A percentile compares a stretch with the other conserved stretches of the same genome.
phyloP scores from a whole-genome alignment of 2,113 vertebrate species.

The Eulemur rufifrons region DNA sequence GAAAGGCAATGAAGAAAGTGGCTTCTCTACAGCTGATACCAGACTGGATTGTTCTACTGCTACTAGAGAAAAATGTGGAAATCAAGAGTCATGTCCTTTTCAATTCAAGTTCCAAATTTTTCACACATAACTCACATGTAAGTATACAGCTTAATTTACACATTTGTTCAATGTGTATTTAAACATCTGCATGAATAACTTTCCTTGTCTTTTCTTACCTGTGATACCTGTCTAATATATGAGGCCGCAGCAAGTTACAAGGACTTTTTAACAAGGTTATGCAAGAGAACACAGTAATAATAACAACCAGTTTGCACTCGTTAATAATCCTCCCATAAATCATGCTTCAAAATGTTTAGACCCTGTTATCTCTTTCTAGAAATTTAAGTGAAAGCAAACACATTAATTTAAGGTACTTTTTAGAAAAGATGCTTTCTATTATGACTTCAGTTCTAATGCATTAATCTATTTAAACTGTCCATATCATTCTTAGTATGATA shows the following conservation, averaged over 20 bases:
- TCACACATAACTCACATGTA: neutral
- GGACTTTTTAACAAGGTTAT: neutral
- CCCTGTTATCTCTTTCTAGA: neutral
- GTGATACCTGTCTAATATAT: neutral
- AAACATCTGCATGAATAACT: neutral
- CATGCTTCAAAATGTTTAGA: neutral
- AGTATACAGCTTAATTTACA: neutral
- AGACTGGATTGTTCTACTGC: neutral
- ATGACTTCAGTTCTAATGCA: neutral
- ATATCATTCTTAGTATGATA: neutral
- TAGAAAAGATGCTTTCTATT: neutral
- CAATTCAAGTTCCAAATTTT: neutral
- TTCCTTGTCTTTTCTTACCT: neutral
- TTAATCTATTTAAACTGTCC: neutral
- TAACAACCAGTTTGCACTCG: neutral
- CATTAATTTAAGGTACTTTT: neutral
- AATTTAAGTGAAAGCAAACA: conserved; percentile 18
- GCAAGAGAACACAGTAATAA: neutral
- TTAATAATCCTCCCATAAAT: neutral
- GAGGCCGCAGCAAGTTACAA: neutral
- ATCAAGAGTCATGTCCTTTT: neutral
- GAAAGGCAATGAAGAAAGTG: neutral
- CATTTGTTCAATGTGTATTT: neutral
- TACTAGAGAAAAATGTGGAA: neutral
- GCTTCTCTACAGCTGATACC: neutral